Percentiles rank a stretch among this genome's conserved stretches.
Conservation (phyloP, 1,140 invertebrate species). For the Nomia melanderi region DNA sequence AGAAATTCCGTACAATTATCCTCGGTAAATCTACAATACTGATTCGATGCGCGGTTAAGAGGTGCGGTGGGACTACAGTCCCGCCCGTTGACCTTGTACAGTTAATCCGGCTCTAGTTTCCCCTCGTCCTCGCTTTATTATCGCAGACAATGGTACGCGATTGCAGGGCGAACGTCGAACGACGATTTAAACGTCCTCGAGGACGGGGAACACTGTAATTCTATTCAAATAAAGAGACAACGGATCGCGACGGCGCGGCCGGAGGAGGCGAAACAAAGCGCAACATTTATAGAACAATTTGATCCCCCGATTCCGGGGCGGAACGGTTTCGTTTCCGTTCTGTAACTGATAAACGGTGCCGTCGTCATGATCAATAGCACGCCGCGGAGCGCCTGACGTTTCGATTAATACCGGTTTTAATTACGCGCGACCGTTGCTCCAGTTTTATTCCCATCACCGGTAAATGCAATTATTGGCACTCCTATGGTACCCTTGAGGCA, state of each 20-base stretch:
- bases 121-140: neutral
- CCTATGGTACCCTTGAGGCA: conserved; percentile 17
- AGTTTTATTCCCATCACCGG: conserved; percentile 7
- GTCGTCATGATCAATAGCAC: conserved; percentile 31
- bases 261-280: neutral
- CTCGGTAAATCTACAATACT: too few relatives aligned
- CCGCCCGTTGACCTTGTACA: too few relatives aligned
- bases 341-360: conserved; percentile 35
- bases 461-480: conserved; percentile 47
- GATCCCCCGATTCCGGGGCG: conserved; percentile 4
- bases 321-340: conserved; percentile 29
- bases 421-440: conserved; percentile 30
- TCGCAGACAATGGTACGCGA: neutral
- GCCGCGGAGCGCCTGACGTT: conserved; percentile 22
- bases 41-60: too few relatives aligned
- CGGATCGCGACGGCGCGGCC: neutral
- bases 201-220: neutral
- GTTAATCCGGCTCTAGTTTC: too few relatives aligned
- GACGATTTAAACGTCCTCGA: neutral
- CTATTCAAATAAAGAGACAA: neutral
- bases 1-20: too few relatives aligned
- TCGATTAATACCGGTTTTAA: conserved; percentile 45
- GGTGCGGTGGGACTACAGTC: too few relatives aligned
- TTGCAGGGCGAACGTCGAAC: neutral
- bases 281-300: conserved; percentile 29